These are phyloP conservation scores for Caerostris darwini DNA, from an alignment of 1,140 invertebrate species.

Conservation along the genomic window DNA sequence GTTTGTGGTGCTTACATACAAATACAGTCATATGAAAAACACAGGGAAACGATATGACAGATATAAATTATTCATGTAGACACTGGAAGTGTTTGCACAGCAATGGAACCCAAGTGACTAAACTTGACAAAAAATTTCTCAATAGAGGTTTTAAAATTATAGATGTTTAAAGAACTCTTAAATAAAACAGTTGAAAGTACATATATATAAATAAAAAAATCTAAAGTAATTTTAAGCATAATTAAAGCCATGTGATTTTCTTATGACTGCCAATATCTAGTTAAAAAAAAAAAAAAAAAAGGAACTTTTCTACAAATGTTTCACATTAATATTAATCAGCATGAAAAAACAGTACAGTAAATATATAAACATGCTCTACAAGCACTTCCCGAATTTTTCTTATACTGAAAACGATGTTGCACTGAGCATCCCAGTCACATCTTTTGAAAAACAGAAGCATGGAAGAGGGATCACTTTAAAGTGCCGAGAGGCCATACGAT, in stretches of 20 bases:
- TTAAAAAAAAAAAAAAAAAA: conserved; percentile 66
- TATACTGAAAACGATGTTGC: conserved; percentile 74
- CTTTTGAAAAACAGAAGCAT: conserved; percentile 77
- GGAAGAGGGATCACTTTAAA: conserved; percentile 77
- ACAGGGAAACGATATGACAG: conserved; percentile 76
- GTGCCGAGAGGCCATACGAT: conserved; percentile 64
- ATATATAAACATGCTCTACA: conserved; percentile 78
- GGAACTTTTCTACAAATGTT: conserved; percentile 78
- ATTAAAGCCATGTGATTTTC: conserved; percentile 72
- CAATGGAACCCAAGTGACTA: conserved; percentile 74
- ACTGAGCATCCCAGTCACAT: conserved; percentile 76
- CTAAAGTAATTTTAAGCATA: conserved; percentile 48
- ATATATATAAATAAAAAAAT: conserved; percentile 20
- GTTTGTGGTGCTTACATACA: conserved; percentile 78
- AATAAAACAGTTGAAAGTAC: conserved; percentile 1
- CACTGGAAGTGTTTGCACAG: conserved; percentile 77
- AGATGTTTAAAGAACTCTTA: conserved; percentile 38
- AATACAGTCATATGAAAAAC: conserved; percentile 78
- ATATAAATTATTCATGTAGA: conserved; percentile 76
- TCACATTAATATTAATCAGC: conserved; percentile 77
- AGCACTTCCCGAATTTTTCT: conserved; percentile 75
- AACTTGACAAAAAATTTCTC: conserved; percentile 28
- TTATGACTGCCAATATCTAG: conserved; percentile 74
- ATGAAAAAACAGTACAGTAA: conserved; percentile 77
- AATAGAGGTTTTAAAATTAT: conserved; percentile 23